Evolutionary conservation across 2,113 vertebrate species (phyloP), one percentile per base, ranked within the genome.

Genomic region (Podarcis cretensis): DNA sequence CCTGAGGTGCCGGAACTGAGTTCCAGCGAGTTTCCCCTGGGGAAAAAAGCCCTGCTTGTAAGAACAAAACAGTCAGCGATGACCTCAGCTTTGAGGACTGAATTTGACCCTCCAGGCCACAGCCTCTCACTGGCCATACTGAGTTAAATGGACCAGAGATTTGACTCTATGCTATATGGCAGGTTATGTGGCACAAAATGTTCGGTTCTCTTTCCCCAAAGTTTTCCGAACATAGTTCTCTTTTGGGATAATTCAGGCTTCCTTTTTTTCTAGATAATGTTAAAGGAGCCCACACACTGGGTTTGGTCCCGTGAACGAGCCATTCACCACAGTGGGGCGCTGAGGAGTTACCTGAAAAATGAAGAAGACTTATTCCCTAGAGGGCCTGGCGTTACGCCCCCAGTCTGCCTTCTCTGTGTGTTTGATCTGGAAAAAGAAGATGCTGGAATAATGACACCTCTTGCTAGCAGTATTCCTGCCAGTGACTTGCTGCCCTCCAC

Each of bases 271-370:
- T 89, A 96, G 96, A 91, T 96, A 74, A 96, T 96, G 92, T 86
- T 92, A 12, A 88, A 86, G 27, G 93, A 95, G 30, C 95, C 95
- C 0, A 84, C 84, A 18, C 95, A 95, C 32, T 96, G 96, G 95
- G 95, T 92, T 30, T 96, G 96, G 95, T 88, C 89, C 4, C 87
- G 94, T 6, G 93, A 95, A 23, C 89, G 94, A 5, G 86, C 84
- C 1, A 27, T 83, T 32, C 95, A 94, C 86, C 96, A 95, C 3
- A 91, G 96, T 1, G 95, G 93, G 9, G 96, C 94, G 4, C 68
- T 87, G 6, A 90, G 93, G 76, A 87, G 82, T 37, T 95, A 86
- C 79, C 75, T 89, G 4, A 57, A 79, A 82, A 83, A 75, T 12
- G 91, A 95, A 12, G 73, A 84, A 0, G 77, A 85, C 4, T 27